phyloP scores from a whole-genome alignment of 2,113 vertebrate species.

The Astatotilapia flaviijosephi region DNA sequence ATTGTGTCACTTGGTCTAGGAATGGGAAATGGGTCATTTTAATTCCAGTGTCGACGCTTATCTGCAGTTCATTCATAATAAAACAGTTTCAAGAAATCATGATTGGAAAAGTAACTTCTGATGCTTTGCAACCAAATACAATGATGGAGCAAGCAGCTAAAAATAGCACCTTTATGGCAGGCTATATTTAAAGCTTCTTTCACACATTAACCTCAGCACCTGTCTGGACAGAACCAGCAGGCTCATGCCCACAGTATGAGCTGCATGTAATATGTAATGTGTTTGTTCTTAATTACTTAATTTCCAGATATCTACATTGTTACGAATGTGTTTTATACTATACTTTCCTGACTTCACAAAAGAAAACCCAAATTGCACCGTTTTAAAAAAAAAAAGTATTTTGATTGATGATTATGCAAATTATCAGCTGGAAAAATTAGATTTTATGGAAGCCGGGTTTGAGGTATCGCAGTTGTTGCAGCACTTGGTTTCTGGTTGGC shows the following conservation, averaged over 20 bases:
- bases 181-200: slow-evolving; percentile 32
- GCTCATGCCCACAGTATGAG: background rate
- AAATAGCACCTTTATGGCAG: slow-evolving; percentile 49
- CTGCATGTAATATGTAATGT: background rate
- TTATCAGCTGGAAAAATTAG: background rate
- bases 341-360: background rate
- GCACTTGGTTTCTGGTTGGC: background rate
- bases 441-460: background rate
- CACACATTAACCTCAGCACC: slow-evolving; percentile 9
- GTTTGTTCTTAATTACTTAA: background rate
- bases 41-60: background rate
- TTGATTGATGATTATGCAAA: background rate
- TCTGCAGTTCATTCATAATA: background rate
- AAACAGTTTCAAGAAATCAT: background rate
- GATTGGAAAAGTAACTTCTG: background rate
- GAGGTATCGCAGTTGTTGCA: background rate
- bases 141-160: slow-evolving; percentile 2
- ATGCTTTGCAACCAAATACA: slow-evolving; percentile 7
- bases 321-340: background rate
- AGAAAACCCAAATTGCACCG: background rate
- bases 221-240: slow-evolving; percentile 4
- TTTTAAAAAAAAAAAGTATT: fast-evolving
- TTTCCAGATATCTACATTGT: background rate
- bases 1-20: background rate
- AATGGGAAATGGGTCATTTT: background rate